Evolutionary conservation across 2,113 vertebrate genomes (phyloP).

Genomic region (Apodemus sylvaticus): DNA sequence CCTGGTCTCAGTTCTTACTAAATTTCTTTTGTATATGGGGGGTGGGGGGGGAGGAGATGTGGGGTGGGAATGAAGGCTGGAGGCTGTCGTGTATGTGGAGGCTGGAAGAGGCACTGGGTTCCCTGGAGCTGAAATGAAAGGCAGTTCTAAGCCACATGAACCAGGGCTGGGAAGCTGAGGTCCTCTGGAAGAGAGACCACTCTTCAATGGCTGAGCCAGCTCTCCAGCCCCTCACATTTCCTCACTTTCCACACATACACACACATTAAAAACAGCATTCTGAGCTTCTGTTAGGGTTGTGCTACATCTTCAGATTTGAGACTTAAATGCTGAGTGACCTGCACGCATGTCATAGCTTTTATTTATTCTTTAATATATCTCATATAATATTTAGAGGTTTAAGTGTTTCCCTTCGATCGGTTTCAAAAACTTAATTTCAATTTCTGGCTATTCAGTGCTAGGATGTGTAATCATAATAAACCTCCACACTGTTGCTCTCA

Average conservation of each 20-base stretch:
- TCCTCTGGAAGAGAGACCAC: neutral
- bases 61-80: neutral
- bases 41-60: too few relatives aligned
- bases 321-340: neutral
- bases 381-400: neutral
- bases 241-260: neutral
- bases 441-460: neutral
- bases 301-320: neutral
- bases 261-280: neutral
- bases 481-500: neutral
- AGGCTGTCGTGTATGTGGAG: too few relatives aligned
- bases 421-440: constrained; percentile 17
- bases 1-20: neutral
- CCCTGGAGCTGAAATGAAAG: neutral
- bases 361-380: neutral
- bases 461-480: neutral
- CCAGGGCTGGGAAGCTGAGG: neutral
- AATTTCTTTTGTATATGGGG: neutral
- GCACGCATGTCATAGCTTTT: neutral
- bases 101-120: neutral
- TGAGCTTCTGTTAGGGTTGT: neutral
- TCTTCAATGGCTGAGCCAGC: neutral
- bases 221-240: neutral
- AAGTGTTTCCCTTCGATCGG: neutral
- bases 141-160: neutral